A percentile compares a stretch with the other conserved stretches of the same genome.
Evolutionary conservation across 2,797 vertebrate genomes (phyloP).

Genomic region (Chloroceryle inda): DNA sequence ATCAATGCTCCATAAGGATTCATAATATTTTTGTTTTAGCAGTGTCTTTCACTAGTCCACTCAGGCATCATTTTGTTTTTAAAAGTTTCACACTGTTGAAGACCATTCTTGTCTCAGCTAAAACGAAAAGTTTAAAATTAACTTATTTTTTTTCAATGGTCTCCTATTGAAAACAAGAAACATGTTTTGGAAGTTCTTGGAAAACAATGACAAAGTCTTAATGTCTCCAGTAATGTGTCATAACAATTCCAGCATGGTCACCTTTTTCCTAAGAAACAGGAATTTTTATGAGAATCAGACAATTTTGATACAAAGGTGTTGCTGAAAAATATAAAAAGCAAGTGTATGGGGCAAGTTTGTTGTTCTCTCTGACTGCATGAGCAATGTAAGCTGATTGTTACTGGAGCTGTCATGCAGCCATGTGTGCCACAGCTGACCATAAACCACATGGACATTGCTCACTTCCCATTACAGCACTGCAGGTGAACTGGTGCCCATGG

Average conservation of each 20-base stretch:
- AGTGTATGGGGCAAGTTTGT: background rate
- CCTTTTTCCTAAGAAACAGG: background rate
- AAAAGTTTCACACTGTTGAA: background rate
- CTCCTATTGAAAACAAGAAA: background rate
- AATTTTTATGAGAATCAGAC: background rate
- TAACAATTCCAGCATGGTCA: background rate
- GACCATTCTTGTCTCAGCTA: background rate
- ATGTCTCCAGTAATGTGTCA: background rate
- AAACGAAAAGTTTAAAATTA: background rate
- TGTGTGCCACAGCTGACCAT: background rate
- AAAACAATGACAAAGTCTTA: background rate
- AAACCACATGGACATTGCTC: background rate
- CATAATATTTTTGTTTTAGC: background rate
- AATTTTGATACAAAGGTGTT: background rate
- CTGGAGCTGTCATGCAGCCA: fast-evolving
- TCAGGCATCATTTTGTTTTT: background rate
- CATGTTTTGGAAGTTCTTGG: background rate
- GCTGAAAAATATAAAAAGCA: background rate
- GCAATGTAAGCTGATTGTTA: fast-evolving
- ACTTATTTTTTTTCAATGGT: background rate
- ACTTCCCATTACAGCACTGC: background rate
- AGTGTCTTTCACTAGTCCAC: background rate
- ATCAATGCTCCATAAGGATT: background rate
- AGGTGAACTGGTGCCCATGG: fast-evolving
- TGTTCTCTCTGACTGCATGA: background rate